These are phyloP conservation scores for Quadriops clusia DNA, from an alignment of 2,888 invertebrate species.

Conservation along the genomic window DNA sequence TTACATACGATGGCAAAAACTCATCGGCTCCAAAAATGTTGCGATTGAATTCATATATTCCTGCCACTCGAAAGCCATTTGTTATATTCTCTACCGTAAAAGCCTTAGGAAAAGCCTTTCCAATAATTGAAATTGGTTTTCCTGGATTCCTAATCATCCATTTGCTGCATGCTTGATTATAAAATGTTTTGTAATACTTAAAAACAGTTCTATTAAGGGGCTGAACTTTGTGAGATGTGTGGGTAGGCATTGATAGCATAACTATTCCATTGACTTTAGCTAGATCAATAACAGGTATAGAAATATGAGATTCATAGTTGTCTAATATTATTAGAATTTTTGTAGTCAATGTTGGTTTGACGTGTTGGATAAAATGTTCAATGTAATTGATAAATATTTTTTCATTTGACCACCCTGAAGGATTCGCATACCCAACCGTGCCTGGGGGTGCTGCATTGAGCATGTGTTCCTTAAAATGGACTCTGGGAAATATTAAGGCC, in stretches of 20 bases:
- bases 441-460: conserved; percentile 17
- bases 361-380: conserved; percentile 16
- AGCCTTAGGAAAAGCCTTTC: background rate
- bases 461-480: conserved; percentile 17
- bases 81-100: conserved; percentile 3
- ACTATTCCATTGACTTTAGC: conserved; percentile 22
- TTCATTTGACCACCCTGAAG: conserved; percentile 18
- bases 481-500: conserved; percentile 21
- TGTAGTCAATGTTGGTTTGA: conserved; percentile 14
- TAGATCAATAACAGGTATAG: conserved; percentile 13
- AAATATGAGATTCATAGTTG: conserved; percentile 19
- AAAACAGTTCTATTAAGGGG: conserved; percentile 5
- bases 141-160: conserved; percentile 4
- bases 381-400: conserved; percentile 17
- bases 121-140: conserved; percentile 1
- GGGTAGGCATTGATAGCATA: conserved; percentile 9
- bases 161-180: conserved; percentile 1
- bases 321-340: conserved; percentile 18
- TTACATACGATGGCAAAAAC: too few relatives aligned
- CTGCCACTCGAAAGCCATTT: conserved; percentile 6
- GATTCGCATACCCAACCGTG: conserved; percentile 13
- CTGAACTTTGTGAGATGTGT: conserved; percentile 4
- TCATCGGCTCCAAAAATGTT: conserved; percentile 3
- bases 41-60: conserved; percentile 4
- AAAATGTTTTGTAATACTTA: conserved; percentile 3